A percentile compares a stretch with the other conserved stretches of the same genome.
phyloP scores from a whole-genome alignment of 2,797 vertebrate species.

The Pseudocheirus occidentalis region DNA sequence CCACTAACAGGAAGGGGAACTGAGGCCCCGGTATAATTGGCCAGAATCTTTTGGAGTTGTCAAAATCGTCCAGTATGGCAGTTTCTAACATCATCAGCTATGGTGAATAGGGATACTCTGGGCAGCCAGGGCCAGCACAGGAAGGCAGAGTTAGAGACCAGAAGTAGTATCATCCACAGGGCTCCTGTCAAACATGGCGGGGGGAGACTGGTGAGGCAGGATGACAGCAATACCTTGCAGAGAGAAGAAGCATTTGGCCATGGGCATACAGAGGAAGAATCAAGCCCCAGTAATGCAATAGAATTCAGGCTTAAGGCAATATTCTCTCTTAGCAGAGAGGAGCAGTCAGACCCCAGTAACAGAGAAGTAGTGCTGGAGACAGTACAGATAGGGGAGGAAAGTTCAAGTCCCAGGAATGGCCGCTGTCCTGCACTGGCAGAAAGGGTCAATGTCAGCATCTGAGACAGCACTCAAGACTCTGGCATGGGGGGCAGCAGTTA shows the following conservation, averaged over 20 bases:
- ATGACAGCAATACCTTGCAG: not conserved
- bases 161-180: not conserved
- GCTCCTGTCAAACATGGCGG: not conserved
- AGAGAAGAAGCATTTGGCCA: not conserved
- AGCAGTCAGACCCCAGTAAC: not conserved
- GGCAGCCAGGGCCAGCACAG: not conserved
- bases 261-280: not conserved
- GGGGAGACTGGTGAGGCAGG: not conserved
- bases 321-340: not conserved
- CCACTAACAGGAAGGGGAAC: not conserved
- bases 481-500: not conserved
- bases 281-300: not conserved
- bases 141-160: not conserved
- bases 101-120: not conserved
- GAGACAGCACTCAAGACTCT: not conserved
- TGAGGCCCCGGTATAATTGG: not conserved
- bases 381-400: not conserved
- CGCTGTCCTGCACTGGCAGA: not conserved
- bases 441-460: not conserved
- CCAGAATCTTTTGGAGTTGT: not conserved
- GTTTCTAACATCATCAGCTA: not conserved
- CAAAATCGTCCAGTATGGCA: not conserved
- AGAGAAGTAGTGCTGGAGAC: not conserved
- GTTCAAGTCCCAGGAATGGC: not conserved
- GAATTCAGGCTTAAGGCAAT: not conserved